phyloP scores from a whole-genome alignment of 2,888 invertebrate genomes.

The Meteorus colon region DNA sequence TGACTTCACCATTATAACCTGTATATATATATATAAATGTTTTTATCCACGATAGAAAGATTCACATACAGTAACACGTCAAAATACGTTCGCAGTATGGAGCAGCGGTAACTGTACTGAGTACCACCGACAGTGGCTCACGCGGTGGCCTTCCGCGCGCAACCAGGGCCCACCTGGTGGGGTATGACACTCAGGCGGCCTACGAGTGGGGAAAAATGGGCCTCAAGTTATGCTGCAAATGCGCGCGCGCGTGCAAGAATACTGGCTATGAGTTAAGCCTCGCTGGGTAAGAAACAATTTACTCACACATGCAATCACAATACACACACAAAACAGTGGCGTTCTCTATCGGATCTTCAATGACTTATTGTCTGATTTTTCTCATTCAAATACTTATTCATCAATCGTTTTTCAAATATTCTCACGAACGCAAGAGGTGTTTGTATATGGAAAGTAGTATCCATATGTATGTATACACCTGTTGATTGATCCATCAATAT shows the following conservation, averaged over 20 bases:
- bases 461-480: slow-evolving; percentile 9
- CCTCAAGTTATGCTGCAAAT: slow-evolving; percentile 52
- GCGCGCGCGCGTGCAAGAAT: neutral
- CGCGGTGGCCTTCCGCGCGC: slow-evolving; percentile 47
- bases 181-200: neutral
- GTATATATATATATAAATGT: slow-evolving; percentile 9
- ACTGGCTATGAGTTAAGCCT: neutral
- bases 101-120: slow-evolving; percentile 69
- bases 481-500: slow-evolving; percentile 9
- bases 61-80: neutral
- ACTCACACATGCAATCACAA: neutral
- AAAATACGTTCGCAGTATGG: slow-evolving; percentile 58
- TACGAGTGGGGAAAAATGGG: slow-evolving; percentile 56
- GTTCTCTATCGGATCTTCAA: slow-evolving; percentile 63
- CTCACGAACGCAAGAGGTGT: neutral
- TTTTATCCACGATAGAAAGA: neutral
- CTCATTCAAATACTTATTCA: slow-evolving; percentile 66
- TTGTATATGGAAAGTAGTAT: neutral
- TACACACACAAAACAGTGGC: slow-evolving; percentile 57
- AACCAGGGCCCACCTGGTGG: slow-evolving; percentile 30
- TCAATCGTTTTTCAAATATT: slow-evolving; percentile 21
- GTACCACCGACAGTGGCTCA: slow-evolving; percentile 62
- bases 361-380: slow-evolving; percentile 63
- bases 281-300: slow-evolving; percentile 3
- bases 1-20: neutral